Evolutionary conservation across 2,888 invertebrate species (phyloP).

Genomic region (Polymixis lichenea): DNA sequence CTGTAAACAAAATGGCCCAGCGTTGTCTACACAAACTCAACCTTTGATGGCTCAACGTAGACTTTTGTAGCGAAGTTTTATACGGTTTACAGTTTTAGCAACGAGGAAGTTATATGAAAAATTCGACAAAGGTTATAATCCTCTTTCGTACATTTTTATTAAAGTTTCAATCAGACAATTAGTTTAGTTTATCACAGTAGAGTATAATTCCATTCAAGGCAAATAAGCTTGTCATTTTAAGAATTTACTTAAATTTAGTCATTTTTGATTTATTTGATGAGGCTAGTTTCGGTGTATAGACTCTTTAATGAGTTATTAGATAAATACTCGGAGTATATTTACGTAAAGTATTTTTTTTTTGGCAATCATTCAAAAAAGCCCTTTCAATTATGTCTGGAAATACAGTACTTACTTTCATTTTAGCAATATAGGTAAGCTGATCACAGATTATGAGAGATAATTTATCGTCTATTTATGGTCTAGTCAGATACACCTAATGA

Average conservation of each 20-base stretch:
- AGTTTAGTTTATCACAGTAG: not conserved
- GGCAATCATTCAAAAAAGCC: too few relatives aligned
- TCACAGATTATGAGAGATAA: too few relatives aligned
- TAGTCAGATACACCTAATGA: too few relatives aligned
- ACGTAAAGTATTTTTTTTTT: too few relatives aligned
- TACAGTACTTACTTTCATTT: too few relatives aligned
- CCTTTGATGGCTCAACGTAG: not conserved
- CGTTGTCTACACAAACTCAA: not conserved
- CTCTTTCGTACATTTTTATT: not conserved
- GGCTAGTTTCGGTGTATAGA: too few relatives aligned
- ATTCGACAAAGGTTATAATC: not conserved
- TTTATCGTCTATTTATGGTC: too few relatives aligned
- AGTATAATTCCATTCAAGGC: not conserved
- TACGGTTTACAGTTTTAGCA: not conserved
- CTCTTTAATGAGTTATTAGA: too few relatives aligned
- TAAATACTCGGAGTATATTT: too few relatives aligned
- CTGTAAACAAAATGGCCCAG: not conserved
- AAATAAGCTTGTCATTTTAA: not conserved
- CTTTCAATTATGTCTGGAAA: too few relatives aligned
- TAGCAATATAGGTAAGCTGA: too few relatives aligned
- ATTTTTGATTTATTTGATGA: slow-evolving; percentile 4
- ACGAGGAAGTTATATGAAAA: not conserved
- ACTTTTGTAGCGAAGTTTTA: not conserved
- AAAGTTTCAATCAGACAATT: not conserved
- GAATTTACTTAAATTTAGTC: not conserved